phyloP scores from a whole-genome alignment of 2,888 invertebrate species.

The Diaprepes abbreviatus region DNA sequence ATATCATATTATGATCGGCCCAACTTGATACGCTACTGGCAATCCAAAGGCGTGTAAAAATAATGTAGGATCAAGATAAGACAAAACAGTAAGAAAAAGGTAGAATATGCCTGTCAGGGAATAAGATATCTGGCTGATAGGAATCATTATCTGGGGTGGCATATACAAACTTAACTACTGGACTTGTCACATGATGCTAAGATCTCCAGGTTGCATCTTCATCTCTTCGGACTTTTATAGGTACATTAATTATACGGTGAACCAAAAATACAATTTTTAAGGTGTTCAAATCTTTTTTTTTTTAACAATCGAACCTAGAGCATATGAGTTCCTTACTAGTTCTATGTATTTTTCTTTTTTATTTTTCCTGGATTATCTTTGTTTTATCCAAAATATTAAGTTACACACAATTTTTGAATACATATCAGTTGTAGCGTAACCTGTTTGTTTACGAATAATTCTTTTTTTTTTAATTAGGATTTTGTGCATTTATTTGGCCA shows the following conservation, averaged over 20 bases:
- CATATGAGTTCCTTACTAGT: too few species aligned
- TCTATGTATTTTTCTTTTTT: too few species aligned
- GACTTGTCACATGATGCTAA: slow-evolving; percentile 43
- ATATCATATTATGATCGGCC: slow-evolving; percentile 12
- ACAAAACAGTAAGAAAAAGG: slow-evolving; percentile 41
- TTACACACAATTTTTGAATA: too few species aligned
- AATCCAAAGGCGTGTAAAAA: slow-evolving; percentile 45
- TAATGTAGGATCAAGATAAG: slow-evolving; percentile 50
- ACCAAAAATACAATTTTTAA: not conserved
- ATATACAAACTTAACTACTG: slow-evolving; percentile 42
- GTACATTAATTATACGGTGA: not conserved
- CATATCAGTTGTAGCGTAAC: too few species aligned
- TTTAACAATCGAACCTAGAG: too few species aligned
- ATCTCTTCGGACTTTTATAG: slow-evolving; percentile 19
- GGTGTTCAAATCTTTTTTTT: too few species aligned
- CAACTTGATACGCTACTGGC: slow-evolving; percentile 44
- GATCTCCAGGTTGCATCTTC: slow-evolving; percentile 38
- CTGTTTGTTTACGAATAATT: too few species aligned
- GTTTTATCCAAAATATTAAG: too few species aligned
- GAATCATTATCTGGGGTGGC: slow-evolving; percentile 51
- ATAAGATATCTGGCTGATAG: slow-evolving; percentile 51
- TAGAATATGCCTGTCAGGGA: slow-evolving; percentile 46
- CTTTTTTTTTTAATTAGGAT: too few species aligned
- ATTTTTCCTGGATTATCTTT: too few species aligned
- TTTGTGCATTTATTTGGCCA: too few species aligned